Evolutionary conservation across 2,113 vertebrate genomes (phyloP).

Genomic region (Jacana jacana): DNA sequence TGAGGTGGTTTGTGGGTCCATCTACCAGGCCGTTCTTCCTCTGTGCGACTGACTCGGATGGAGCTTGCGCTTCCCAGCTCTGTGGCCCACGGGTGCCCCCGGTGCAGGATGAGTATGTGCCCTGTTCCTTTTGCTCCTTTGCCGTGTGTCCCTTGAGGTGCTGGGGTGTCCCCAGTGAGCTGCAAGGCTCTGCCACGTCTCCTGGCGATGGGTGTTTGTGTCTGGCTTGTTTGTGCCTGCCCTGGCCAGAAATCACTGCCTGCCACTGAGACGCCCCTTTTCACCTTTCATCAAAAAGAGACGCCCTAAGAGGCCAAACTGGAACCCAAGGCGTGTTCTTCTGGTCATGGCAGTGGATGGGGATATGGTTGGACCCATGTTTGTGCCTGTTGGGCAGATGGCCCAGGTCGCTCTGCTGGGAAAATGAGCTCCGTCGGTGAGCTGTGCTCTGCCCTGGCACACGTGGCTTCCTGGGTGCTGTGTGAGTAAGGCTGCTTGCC

Average conservation of each 20-base stretch:
- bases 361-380: background rate
- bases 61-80: accelerated
- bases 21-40: background rate
- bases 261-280: background rate
- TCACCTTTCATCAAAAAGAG: background rate
- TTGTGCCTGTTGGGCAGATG: background rate
- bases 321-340: accelerated
- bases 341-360: accelerated
- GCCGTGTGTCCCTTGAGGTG: background rate
- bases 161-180: accelerated
- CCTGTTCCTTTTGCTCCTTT: background rate
- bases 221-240: background rate
- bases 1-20: background rate
- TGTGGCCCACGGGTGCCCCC: accelerated
- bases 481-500: accelerated
- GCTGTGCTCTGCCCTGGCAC: accelerated
- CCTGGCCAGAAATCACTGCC: background rate
- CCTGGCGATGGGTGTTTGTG: accelerated
- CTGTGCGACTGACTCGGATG: accelerated
- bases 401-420: accelerated
- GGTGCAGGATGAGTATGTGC: background rate
- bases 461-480: accelerated
- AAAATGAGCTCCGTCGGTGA: accelerated
- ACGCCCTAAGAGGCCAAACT: background rate
- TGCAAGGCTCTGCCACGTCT: accelerated